phyloP scores from a whole-genome alignment of 2,888 invertebrate species.

The Callimorpha dominula region DNA sequence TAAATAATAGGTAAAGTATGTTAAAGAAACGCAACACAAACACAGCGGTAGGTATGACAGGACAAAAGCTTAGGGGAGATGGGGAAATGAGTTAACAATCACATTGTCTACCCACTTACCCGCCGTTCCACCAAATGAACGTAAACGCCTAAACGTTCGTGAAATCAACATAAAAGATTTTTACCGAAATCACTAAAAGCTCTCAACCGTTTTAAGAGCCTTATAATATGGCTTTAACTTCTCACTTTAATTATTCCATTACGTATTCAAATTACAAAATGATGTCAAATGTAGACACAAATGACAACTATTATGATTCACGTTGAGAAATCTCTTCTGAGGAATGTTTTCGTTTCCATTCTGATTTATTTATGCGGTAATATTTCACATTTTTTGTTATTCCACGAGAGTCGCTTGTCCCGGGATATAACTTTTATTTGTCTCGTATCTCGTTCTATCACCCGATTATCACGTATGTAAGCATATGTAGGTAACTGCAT shows the following conservation, averaged over 20 bases:
- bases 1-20: slow-evolving; percentile 36
- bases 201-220: background rate
- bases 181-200: slow-evolving; percentile 7
- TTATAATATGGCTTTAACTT: background rate
- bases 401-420: background rate
- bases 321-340: slow-evolving; percentile 8
- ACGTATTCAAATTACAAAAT: slow-evolving; percentile 15
- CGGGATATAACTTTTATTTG: slow-evolving; percentile 6
- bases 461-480: slow-evolving; percentile 1
- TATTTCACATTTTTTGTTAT: slow-evolving; percentile 12
- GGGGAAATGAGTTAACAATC: slow-evolving; percentile 43
- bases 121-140: slow-evolving; percentile 28
- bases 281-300: slow-evolving; percentile 10
- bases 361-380: slow-evolving; percentile 16
- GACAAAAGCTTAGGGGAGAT: slow-evolving; percentile 42
- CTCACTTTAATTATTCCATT: slow-evolving; percentile 8
- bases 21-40: slow-evolving; percentile 48
- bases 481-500: background rate
- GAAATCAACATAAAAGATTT: slow-evolving; percentile 34
- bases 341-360: slow-evolving; percentile 11
- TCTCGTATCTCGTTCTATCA: slow-evolving; percentile 1
- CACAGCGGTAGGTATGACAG: slow-evolving; percentile 32
- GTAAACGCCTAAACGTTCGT: slow-evolving; percentile 25
- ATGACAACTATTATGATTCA: slow-evolving; percentile 20
- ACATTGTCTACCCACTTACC: slow-evolving; percentile 40